Evolutionary conservation across 2,113 vertebrate genomes (phyloP), one percentile per base, ranked within the genome.

Genomic region (Scomber colias): DNA sequence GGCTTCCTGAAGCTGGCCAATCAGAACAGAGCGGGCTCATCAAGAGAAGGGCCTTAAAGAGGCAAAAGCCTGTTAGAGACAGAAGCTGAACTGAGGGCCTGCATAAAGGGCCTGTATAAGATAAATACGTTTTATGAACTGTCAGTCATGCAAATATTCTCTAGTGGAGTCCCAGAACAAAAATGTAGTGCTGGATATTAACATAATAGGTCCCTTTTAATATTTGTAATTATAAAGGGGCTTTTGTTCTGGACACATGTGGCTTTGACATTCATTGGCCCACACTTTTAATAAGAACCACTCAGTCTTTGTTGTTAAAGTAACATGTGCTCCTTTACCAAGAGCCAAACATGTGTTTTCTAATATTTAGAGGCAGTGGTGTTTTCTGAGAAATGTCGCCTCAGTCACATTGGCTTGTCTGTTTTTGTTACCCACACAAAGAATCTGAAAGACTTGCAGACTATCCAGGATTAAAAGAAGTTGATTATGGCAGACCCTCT

Each of bases 391-490:
- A 40, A 40, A 40, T 48, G 8, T 21, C 24, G 9, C 17, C 57
- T 49, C 53, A 54, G 54, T 44, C 70, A 44, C 24, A 53, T 13
- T n/a, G 35, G n/a, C 59, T 24, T 31, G 49, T 50, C 62, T 64
- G 46, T n/a, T 59, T 45, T 70, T 56, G 62, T 54, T 59, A 48
- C 13, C 48, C 79, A 69, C 49, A 75, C 16, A 21, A 51, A 56
- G 50, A 55, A 10, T 17, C 8, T 4, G 46, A 65, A 46, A 30
- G 71, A 79, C 35, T 46, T 74, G 67, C 80, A 85, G 77, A 85
- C 74, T 81, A 76, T 56, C 68, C 70, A 69, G 63, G 30, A 77
- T 78, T 81, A 56, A 84, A 72, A 82, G 11, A 16, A 66, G 51
- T 7, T 48, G 14, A 46, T 44, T 46, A 63, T 71, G 45, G 11